phyloP scores from a whole-genome alignment of 2,113 vertebrate genomes.

The Hippocampus abdominalis region DNA sequence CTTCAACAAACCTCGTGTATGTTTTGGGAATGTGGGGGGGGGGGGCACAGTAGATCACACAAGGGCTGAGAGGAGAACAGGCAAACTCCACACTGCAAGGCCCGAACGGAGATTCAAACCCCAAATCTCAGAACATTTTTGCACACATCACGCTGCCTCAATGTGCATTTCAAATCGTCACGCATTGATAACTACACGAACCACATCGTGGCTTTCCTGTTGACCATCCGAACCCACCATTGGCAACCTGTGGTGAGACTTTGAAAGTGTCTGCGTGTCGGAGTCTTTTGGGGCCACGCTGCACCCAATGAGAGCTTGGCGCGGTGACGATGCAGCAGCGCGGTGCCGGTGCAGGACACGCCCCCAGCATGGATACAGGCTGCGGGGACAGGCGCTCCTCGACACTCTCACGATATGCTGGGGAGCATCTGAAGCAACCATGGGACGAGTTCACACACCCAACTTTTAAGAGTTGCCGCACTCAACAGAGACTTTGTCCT shows the following conservation, averaged over 20 bases:
- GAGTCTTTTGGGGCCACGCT: conserved; percentile 54
- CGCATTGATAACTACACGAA: not conserved
- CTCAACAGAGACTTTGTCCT: conserved; percentile 45
- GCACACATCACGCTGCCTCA: not conserved
- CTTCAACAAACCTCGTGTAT: too few relatives aligned
- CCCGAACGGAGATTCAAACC: too few relatives aligned
- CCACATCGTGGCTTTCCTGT: not conserved
- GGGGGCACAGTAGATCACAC: too few relatives aligned
- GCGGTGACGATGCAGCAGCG: conserved; percentile 59
- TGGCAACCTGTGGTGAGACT: conserved; percentile 58
- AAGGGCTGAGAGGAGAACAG: too few relatives aligned
- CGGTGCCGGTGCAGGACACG: conserved; percentile 66
- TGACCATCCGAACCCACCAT: conserved; percentile 22
- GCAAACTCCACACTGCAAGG: too few relatives aligned
- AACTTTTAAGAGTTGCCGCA: conserved; percentile 64
- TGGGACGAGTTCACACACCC: conserved; percentile 72
- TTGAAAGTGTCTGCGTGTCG: conserved; percentile 25
- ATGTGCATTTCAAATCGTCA: not conserved
- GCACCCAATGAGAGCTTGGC: conserved; percentile 65
- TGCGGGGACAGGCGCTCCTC: conserved; percentile 63
- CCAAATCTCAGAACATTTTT: too few relatives aligned
- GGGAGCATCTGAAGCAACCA: conserved; percentile 63
- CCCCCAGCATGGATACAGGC: conserved; percentile 78
- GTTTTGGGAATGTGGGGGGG: too few relatives aligned
- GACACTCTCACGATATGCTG: conserved; percentile 66